phyloP scores from a whole-genome alignment of 1,140 invertebrate genomes.

The Drosophila ananassae region DNA sequence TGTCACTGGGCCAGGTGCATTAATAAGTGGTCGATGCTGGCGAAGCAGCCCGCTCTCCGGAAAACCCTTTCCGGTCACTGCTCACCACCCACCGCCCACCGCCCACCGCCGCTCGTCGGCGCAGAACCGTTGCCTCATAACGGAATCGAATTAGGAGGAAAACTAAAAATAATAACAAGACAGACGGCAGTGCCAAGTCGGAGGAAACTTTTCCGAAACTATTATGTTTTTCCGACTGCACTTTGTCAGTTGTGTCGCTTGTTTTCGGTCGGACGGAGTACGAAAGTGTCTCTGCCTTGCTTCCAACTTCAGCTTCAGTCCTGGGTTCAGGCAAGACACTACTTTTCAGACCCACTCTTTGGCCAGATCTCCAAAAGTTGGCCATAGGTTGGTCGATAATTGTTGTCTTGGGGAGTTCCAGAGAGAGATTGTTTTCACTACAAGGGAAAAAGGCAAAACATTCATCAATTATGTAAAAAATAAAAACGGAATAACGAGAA shows the following conservation, averaged over 20 bases:
- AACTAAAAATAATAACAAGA: constrained; percentile 6
- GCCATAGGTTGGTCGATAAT: background rate
- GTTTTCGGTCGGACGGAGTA: constrained; percentile 51
- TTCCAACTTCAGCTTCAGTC: background rate
- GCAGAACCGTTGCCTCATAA: background rate
- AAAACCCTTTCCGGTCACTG: constrained; percentile 15
- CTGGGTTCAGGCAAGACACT: too few relatives aligned
- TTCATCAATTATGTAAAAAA: constrained; percentile 74
- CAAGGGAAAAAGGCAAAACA: too few relatives aligned
- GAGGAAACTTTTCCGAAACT: constrained; percentile 26
- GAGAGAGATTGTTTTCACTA: background rate
- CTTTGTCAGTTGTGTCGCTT: constrained; percentile 74
- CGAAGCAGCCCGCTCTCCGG: too few relatives aligned
- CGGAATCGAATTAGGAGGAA: constrained; percentile 39
- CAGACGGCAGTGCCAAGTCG: constrained; percentile 1
- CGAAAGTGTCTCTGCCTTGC: constrained; percentile 34
- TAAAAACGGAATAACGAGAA: constrained; percentile 17
- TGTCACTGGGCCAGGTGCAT: constrained; percentile 26
- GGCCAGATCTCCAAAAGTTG: constrained; percentile 65
- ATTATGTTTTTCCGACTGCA: constrained; percentile 46
- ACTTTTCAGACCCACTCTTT: constrained; percentile 38
- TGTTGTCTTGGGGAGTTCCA: background rate
- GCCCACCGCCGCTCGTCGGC: constrained; percentile 27
- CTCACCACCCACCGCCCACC: too few relatives aligned
- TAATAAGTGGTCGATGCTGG: constrained; percentile 4